Evolutionary conservation across 2,113 vertebrate genomes (phyloP).

Genomic region (Turdus rufiventris): DNA sequence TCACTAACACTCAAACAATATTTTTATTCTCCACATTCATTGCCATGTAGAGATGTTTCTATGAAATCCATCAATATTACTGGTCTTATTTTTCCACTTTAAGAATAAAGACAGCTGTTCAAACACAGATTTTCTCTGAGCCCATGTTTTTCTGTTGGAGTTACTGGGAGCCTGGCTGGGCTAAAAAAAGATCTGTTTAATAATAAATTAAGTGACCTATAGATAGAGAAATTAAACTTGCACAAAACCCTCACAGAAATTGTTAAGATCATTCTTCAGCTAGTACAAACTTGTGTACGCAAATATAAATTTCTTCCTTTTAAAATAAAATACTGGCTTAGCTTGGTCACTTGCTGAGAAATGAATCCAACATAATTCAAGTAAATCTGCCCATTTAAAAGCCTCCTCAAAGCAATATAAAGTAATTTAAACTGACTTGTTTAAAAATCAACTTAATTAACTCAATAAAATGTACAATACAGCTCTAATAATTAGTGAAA

Average conservation of each 20-base stretch:
- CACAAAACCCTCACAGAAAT: rapidly evolving
- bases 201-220: background rate
- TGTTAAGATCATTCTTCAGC: background rate
- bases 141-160: background rate
- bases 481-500: background rate
- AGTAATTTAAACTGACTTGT: background rate
- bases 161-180: rapidly evolving
- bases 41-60: background rate
- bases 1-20: background rate
- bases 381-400: background rate
- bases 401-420: background rate
- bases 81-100: background rate
- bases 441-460: background rate
- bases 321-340: background rate
- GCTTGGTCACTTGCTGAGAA: background rate
- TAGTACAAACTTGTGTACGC: background rate
- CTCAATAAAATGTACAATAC: background rate
- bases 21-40: background rate
- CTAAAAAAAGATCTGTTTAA: background rate
- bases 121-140: background rate
- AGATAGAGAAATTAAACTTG: background rate
- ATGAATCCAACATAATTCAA: background rate
- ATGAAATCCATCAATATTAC: background rate
- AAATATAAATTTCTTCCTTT: background rate
- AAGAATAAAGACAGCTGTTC: background rate